Evolutionary conservation across 2,113 vertebrate genomes (phyloP), one percentile per base, ranked within the genome.

Genomic region (Sander vitreus): DNA sequence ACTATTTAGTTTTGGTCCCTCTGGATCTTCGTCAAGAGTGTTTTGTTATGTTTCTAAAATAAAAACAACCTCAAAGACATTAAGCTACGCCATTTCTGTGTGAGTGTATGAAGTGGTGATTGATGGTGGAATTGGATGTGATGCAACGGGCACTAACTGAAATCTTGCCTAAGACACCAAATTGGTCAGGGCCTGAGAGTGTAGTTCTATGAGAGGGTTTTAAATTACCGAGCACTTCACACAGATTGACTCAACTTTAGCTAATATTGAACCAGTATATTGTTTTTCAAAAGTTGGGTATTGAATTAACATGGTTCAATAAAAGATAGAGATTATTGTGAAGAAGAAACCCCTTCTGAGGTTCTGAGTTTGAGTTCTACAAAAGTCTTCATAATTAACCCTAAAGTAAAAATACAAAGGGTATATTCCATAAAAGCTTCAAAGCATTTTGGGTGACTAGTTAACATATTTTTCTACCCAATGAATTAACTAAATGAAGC

Each of bases 401-500:
- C 5, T 13, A 12, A 63, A 18, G 16, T 9, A 53, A 54, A 63
- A 81, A 72, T 43, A 16, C 48, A 45, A 69, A 25, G 13, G 15
- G 11, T 27, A 8, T 14, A 4, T 66, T 36, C 1, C 0, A 53
- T 10, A 12, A 70, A 19, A 66, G 10, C 45, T 23, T 57, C 62
- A 60, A 69, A 67, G 45, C 18, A 54, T 76, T 75, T 53, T 25
- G 6, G 53, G 19, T 62, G 57, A 81, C 71, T 68, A 23, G 50
- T 76, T 73, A 68, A 84, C 36, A 65, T 5, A 25, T 39, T 80
- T 50, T 63, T 73, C 18, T 15, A 36, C 16, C 59, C 21, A 66
- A 51, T 58, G 27, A 85, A 77, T 78, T 80, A 78, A 54, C 43
- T 60, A 82, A 83, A 62, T 76, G 36, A 82, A 62, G 7, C 27